phyloP scores from a whole-genome alignment of 2,797 vertebrate genomes.

The Sorex maritimensis region DNA sequence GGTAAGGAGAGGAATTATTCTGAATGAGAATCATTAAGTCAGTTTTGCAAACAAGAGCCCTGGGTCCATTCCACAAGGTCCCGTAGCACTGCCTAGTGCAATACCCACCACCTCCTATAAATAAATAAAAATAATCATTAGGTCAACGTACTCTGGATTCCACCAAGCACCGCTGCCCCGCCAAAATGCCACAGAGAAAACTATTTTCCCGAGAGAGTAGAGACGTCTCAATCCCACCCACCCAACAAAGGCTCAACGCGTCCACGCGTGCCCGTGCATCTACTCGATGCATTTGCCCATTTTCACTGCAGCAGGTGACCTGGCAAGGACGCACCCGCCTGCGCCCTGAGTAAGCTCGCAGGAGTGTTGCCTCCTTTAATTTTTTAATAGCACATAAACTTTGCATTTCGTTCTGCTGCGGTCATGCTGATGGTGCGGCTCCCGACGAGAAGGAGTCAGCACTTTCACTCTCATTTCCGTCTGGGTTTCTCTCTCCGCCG shows the following conservation, averaged over 20 bases:
- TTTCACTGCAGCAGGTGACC: conserved; percentile 19
- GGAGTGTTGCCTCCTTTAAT: conserved; percentile 42
- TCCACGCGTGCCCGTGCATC: no score
- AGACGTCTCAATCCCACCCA: neutral
- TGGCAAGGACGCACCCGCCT: conserved; percentile 24
- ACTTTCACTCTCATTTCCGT: neutral
- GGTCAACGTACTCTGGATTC: conserved; percentile 35
- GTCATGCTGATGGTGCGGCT: neutral
- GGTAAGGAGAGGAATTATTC: neutral
- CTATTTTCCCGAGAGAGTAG: neutral
- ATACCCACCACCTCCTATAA: no score
- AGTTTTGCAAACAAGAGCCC: neutral
- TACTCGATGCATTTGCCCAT: neutral
- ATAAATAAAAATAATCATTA: neutral
- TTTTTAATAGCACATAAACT: conserved; percentile 67
- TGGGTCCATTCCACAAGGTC: no score
- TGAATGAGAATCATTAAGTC: conserved; percentile 25
- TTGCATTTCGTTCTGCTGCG: conserved; percentile 28
- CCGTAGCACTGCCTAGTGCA: no score
- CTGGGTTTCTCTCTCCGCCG: neutral
- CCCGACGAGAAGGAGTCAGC: neutral
- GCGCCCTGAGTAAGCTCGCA: conserved; percentile 47
- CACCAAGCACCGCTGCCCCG: no score
- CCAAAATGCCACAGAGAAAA: neutral
- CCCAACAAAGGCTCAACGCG: neutral